Conservation (phyloP, 2,113 vertebrate species). For the Echinops telfairi region DNA sequence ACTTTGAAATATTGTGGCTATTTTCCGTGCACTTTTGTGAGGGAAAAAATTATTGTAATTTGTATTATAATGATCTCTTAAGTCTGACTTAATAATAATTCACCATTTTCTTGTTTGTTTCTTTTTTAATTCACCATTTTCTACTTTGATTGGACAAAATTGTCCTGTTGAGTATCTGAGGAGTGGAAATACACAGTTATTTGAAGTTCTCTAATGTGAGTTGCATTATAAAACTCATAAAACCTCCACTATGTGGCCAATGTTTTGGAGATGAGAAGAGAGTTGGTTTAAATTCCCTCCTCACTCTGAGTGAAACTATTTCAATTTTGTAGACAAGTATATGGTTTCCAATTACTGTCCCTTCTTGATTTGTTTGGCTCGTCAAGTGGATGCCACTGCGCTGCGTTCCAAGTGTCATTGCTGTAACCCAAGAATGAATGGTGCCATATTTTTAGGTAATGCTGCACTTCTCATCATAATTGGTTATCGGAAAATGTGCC, state of each 20-base stretch:
- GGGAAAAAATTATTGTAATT: constrained; percentile 32
- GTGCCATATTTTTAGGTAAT: constrained; percentile 52
- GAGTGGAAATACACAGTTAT: constrained; percentile 65
- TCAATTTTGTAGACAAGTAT: background rate
- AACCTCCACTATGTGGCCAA: constrained; percentile 11
- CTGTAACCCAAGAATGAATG: background rate
- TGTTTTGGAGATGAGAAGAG: background rate
- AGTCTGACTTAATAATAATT: constrained; percentile 57
- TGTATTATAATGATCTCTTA: background rate
- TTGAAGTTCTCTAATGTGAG: constrained; percentile 71
- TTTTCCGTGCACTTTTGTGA: constrained; percentile 80
- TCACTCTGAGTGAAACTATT: background rate
- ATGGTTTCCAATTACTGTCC: background rate
- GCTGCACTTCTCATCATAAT: background rate
- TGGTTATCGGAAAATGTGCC: constrained; percentile 84
- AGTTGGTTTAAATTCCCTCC: background rate
- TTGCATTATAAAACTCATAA: constrained; percentile 70
- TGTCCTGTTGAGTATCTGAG: constrained; percentile 68
- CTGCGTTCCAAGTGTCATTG: accelerated
- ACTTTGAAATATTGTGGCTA: constrained; percentile 78
- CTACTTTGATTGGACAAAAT: constrained; percentile 57
- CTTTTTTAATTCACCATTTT: background rate
- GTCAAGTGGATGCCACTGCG: accelerated
- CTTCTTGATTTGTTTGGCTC: background rate
- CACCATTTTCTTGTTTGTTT: constrained; percentile 50